Evolutionary conservation across 1,140 invertebrate species (phyloP).

Genomic region (Onthophagus taurus): DNA sequence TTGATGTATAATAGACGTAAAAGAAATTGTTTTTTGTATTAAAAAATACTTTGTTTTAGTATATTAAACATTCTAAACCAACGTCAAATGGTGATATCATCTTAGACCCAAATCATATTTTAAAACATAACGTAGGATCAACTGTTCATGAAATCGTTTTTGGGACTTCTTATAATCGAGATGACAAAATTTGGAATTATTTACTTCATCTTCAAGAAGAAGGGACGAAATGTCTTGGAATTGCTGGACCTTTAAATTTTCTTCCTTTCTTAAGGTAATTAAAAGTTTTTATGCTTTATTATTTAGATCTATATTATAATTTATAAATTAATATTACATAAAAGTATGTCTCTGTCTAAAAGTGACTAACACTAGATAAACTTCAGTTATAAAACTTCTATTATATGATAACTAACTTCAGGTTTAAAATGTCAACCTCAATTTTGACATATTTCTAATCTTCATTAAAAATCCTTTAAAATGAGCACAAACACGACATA

Average conservation of each 20-base stretch:
- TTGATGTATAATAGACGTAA: too few species aligned
- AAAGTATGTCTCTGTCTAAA: too few species aligned
- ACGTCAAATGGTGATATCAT: slow-evolving; percentile 15
- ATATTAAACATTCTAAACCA: background rate
- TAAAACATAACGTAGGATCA: slow-evolving; percentile 67
- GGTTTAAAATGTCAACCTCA: too few species aligned
- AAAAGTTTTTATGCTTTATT: too few species aligned
- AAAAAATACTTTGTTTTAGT: background rate
- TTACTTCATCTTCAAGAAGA: slow-evolving; percentile 65
- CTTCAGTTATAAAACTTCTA: too few species aligned
- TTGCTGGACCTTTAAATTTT: slow-evolving; percentile 73
- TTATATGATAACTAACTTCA: too few species aligned
- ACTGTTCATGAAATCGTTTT: slow-evolving; percentile 67
- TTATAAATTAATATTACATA: too few species aligned
- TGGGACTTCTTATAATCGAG: slow-evolving; percentile 54
- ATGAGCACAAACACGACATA: too few species aligned
- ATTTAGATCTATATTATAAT: background rate
- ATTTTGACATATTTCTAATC: too few species aligned
- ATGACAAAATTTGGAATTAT: slow-evolving; percentile 65
- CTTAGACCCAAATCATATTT: slow-evolving; percentile 40
- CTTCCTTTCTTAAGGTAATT: slow-evolving; percentile 65
- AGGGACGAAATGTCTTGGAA: slow-evolving; percentile 66
- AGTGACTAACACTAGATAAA: too few species aligned
- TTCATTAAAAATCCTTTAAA: too few species aligned
- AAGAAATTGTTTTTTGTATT: slow-evolving; percentile 10